phyloP scores from a whole-genome alignment of 2,888 invertebrate species.

The Cynaeus angustus region DNA sequence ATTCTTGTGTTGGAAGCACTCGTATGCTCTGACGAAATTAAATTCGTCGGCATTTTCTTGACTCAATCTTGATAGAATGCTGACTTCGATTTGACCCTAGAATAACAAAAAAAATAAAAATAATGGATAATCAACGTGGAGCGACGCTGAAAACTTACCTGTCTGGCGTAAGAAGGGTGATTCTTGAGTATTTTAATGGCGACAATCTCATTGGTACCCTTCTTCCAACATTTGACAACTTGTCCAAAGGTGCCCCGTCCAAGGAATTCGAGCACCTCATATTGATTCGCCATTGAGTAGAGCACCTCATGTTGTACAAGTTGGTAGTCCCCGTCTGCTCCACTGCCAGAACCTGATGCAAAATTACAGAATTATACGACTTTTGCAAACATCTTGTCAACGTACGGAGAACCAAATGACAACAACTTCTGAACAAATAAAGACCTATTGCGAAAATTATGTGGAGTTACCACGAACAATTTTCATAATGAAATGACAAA shows the following conservation, averaged over 20 bases:
- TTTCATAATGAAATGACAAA: conserved; percentile 7
- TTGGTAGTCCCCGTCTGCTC: conserved; percentile 98
- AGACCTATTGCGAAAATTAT: conserved; percentile 24
- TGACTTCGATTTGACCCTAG: conserved; percentile 98
- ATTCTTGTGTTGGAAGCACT: conserved; percentile 99
- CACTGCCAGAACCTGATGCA: conserved; percentile 83
- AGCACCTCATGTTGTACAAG: conserved; percentile 98
- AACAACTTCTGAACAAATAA: conserved; percentile 28
- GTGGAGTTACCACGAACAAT: neutral
- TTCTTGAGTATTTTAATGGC: conserved; percentile 99
- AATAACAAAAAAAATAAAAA: too few relatives aligned
- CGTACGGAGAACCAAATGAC: conserved; percentile 22
- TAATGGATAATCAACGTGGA: neutral
- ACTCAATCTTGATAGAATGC: conserved; percentile 92
- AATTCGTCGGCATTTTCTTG: conserved; percentile 99
- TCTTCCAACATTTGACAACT: conserved; percentile 99
- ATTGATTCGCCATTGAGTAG: conserved; percentile 97
- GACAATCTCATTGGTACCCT: conserved; percentile 99
- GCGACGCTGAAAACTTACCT: conserved; percentile 70
- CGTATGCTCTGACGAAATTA: conserved; percentile 99
- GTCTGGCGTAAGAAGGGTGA: conserved; percentile 99
- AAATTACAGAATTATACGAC: neutral
- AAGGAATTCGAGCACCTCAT: conserved; percentile 97
- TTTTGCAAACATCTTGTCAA: neutral
- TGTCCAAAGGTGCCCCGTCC: conserved; percentile 99